Evolutionary conservation across 92 coral and sea anemone genomes (phyloP), one percentile per base, ranked within the genome.

Genomic region (Paramuricea clavata): DNA sequence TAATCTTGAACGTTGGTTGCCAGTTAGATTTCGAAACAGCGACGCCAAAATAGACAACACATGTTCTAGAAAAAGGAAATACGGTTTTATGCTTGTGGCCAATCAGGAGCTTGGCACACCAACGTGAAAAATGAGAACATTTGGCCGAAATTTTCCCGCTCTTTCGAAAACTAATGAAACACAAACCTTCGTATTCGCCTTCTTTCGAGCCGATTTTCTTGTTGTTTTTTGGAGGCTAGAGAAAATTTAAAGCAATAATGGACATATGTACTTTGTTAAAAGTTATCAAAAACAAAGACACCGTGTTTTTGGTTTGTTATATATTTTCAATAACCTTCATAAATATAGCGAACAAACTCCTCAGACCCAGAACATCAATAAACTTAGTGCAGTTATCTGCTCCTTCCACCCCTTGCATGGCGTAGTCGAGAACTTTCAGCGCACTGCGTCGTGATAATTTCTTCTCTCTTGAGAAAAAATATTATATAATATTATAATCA

Each of bases 381-480:
- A 96, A 96, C 87, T 96, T 96, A 78, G 90, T 78, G 43, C 98
- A 94, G 81, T 96, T 96, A 75, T 96, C 99, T 10, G 93, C 87
- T 11, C 98, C 99, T 57, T 96, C 99, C 0, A 74, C 83, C 6
- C 99, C 99, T 69, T 96, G 99, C 99, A 96, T 96, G 36, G 99
- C 85, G 61, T 96, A 93, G 72, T 96, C 99, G 22, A 96, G 76
- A 73, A 96, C 99, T 82, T 96, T 96, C 70, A 96, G 54, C 7
- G 99, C 94, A 85, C 99, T 96, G 77, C 94, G 90, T 23, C 99
- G 91, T 12, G 99, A 96, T 85, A 94, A 78, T 76, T 94, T 96
- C 88, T 94, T 96, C 49, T 96, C 99, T 75, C 99, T 96, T 57
- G 15, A 60, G 56, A 31, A 75, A 59, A 17, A 79, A 77, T 15